Percentiles rank a stretch among this genome's conserved stretches.
Conservation (phyloP, 2,888 invertebrate species). For the Plagodis dolabraria region DNA sequence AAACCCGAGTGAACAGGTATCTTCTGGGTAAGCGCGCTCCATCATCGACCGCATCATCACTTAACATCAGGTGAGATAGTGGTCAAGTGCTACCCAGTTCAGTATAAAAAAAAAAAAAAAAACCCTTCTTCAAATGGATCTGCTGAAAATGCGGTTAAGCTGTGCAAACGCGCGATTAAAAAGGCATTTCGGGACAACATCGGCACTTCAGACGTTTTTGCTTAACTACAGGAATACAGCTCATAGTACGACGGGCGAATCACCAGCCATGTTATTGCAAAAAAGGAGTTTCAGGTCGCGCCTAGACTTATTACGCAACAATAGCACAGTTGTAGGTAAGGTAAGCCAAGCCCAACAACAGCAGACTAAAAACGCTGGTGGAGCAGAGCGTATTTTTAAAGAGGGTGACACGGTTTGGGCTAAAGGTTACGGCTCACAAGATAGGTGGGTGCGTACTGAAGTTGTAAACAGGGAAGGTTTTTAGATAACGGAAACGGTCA, state of each 20-base stretch:
- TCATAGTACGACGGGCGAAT: conserved; percentile 28
- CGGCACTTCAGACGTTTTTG: conserved; percentile 28
- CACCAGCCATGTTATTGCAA: conserved; percentile 28
- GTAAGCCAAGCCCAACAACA: not conserved
- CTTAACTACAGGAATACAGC: conserved; percentile 31
- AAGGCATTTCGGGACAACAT: conserved; percentile 27
- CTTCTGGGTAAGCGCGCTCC: too few species aligned
- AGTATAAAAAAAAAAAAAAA: too few species aligned
- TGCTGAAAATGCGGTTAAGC: conserved; percentile 37
- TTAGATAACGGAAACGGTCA: conserved; percentile 4
- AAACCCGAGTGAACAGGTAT: too few species aligned
- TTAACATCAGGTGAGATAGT: too few species aligned
- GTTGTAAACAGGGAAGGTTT: not conserved
- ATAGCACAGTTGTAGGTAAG: not conserved
- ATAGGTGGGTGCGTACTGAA: not conserved
- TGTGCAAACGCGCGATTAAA: conserved; percentile 36
- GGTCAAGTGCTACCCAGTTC: too few species aligned
- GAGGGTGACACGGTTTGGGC: not conserved
- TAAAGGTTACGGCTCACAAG: not conserved
- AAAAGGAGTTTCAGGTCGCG: conserved; percentile 24
- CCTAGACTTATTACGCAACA: conserved; percentile 19
- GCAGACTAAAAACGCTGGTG: not conserved
- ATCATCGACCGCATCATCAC: too few species aligned
- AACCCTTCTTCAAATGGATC: conserved; percentile 39
- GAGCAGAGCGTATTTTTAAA: not conserved